These are phyloP conservation scores for Spinibarbus caldwelli DNA, from an alignment of 2,797 vertebrate genomes.

Conservation along the genomic window DNA sequence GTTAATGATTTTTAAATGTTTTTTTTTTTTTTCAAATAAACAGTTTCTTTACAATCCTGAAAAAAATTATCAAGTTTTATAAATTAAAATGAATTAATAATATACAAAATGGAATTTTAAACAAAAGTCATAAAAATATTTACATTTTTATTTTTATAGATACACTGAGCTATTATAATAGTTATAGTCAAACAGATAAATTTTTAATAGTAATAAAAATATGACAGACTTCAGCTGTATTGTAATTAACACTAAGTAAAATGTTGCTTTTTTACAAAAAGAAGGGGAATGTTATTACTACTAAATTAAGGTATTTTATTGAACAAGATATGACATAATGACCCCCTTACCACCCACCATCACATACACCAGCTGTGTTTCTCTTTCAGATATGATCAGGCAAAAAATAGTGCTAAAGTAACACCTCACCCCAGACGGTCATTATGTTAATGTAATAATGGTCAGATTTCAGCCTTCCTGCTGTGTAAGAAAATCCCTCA, in stretches of 20 bases:
- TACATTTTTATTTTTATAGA: not conserved
- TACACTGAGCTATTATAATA: not conserved
- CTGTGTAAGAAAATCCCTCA: slow-evolving; percentile 33
- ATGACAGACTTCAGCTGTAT: not conserved
- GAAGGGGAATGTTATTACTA: not conserved
- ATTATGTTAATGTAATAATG: slow-evolving; percentile 49
- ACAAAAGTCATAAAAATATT: too few relatives aligned
- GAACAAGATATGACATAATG: slow-evolving; percentile 26
- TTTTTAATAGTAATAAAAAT: not conserved
- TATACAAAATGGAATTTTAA: too few relatives aligned
- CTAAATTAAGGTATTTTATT: slow-evolving; percentile 1
- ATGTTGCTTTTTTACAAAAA: not conserved
- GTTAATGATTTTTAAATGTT: not conserved
- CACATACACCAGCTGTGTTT: slow-evolving; percentile 54
- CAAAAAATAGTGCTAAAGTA: slow-evolving; percentile 40
- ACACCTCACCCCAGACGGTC: slow-evolving; percentile 32
- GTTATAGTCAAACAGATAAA: not conserved
- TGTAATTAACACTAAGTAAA: not conserved
- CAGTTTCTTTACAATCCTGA: not conserved
- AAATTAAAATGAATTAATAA: not conserved
- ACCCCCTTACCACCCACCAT: slow-evolving; percentile 4
- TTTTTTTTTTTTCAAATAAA: not conserved
- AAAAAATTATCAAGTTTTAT: not conserved
- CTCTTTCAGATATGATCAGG: slow-evolving; percentile 55
- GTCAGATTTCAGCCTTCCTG: slow-evolving; percentile 49